Base-by-base conservation (phyloP, 2,888 invertebrate species). In the Tineola bisselliella region DNA sequence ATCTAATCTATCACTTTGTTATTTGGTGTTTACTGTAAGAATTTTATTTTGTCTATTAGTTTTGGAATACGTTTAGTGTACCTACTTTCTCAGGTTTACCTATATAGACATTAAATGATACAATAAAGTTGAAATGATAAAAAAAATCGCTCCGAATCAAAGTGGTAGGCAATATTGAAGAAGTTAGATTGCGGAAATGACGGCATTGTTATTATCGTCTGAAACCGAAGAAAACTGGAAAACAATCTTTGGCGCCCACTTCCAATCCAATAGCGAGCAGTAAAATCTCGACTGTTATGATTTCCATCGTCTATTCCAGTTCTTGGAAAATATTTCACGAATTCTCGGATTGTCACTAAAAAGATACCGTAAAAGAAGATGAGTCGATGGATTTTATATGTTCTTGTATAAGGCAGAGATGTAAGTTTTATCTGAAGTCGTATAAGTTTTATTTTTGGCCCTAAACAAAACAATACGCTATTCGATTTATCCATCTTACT, bases 151-250 rank as follows among this genome's bases (percentile, higher is more conserved):
- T 48, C 5, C 8, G 17, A 17, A 48, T 17, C 48, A 48, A 17
- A 48, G 48, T 48, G 48, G 33, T 31, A 33, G n/a, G 70, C 77
- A 81, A 82, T 81, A 82, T 81, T 77, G 80, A 76, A 79, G 78
- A 79, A 81, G 78, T 80, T 76, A 76, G 75, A 81, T 83, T 81
- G 81, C 80, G 79, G 81, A 82, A 81, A 78, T 79, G 81, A 77
- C 77, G 81, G 81, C 81, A 81, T 82, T 79, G 81, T 82, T 84
- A 84, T 84, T 83, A 84, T 81, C 81, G 79, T 69, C 74, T 75
- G 79, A 76, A 78, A 79, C 75, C 77, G 70, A 68, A 17, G 70
- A 69, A 74, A 71, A 72, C 69, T 72, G 73, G 76, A 75, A 81
- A 58, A 82, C 78, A 82, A 82, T 82, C 79, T 81, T 77, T 75